phyloP scores from a whole-genome alignment of 2,888 invertebrate genomes.

The Rhogogaster chlorosoma region DNA sequence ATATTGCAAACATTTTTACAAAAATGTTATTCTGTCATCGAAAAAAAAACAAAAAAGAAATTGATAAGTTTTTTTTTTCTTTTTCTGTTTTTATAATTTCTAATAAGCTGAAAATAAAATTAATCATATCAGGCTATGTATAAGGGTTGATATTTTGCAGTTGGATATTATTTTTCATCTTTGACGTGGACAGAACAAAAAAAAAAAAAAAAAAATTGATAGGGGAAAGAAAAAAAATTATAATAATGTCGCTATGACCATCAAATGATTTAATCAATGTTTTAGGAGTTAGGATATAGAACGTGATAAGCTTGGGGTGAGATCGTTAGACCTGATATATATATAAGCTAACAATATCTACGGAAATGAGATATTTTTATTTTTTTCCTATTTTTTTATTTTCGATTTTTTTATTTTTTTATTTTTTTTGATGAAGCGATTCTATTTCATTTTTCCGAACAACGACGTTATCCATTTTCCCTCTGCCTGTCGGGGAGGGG shows the following conservation, averaged over 20 bases:
- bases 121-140: too few species aligned
- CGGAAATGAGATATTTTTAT: not conserved
- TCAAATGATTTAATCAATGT: not conserved
- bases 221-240: not conserved
- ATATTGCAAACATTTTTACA: too few species aligned
- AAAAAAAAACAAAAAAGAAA: too few species aligned
- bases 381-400: not conserved
- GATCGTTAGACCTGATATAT: not conserved
- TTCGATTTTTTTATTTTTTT: not conserved
- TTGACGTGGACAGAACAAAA: too few species aligned
- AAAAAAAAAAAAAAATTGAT: too few species aligned
- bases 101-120: too few species aligned
- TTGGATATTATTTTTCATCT: too few species aligned
- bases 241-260: not conserved
- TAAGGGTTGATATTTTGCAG: too few species aligned
- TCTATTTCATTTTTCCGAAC: not conserved
- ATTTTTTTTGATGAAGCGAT: not conserved
- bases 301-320: not conserved
- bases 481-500: not conserved
- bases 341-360: too few species aligned
- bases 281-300: not conserved
- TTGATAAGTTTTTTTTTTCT: too few species aligned
- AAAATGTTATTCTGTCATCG: too few species aligned
- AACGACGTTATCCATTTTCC: not conserved
- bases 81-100: too few species aligned